Conservation (phyloP, 2,888 invertebrate genomes). For the Drosophila anomalata region DNA sequence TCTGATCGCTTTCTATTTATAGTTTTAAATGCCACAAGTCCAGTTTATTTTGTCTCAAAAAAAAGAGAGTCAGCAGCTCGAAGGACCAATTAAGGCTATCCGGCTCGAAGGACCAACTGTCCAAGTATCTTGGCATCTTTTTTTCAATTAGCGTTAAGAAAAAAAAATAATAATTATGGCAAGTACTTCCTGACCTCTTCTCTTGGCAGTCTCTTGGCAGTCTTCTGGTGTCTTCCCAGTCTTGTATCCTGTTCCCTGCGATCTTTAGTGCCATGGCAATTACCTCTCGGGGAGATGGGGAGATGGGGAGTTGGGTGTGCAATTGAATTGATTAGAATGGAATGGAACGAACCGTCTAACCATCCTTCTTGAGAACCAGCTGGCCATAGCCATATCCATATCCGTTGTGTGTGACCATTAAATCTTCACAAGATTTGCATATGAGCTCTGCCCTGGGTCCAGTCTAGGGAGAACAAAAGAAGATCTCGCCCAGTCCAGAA, state of each 20-base stretch:
- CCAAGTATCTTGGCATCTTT: background rate
- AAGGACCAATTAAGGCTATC: too few relatives aligned
- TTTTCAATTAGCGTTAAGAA: background rate
- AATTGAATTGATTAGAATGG: conserved; percentile 38
- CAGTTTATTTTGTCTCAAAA: too few relatives aligned
- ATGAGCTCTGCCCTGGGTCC: conserved; percentile 4
- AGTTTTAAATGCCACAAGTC: background rate
- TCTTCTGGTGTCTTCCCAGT: too few relatives aligned
- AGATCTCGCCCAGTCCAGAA: conserved; percentile 5
- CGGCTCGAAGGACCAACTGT: background rate
- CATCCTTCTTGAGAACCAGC: conserved; percentile 21
- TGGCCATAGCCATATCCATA: conserved; percentile 59
- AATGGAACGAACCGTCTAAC: background rate
- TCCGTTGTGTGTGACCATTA: conserved; percentile 58
- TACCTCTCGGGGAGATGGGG: background rate
- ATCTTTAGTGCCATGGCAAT: conserved; percentile 14
- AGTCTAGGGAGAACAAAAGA: conserved; percentile 18
- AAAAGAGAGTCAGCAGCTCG: too few relatives aligned
- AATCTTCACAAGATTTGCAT: conserved; percentile 63
- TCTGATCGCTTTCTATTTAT: conserved; percentile 3
- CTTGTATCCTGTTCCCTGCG: background rate
- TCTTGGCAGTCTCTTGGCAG: background rate
- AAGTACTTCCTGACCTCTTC: background rate
- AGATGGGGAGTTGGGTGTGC: conserved; percentile 3
- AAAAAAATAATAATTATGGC: background rate